These are phyloP conservation scores for Gymnarchus niloticus DNA, from an alignment of 2,113 vertebrate genomes.

Conservation along the genomic window DNA sequence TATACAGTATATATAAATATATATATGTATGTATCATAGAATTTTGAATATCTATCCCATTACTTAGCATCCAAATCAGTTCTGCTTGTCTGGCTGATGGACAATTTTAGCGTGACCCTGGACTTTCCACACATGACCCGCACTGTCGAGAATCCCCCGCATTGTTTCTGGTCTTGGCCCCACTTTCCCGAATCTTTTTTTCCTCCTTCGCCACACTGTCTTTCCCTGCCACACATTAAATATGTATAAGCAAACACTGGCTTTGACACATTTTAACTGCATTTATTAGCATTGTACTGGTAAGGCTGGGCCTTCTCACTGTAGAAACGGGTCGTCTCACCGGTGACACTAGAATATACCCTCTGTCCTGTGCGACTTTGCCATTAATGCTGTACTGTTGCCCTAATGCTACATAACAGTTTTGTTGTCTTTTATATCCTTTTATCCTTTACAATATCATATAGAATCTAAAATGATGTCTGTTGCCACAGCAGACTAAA, in stretches of 20 bases:
- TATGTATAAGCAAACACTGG: conserved; percentile 65
- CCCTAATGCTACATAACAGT: not conserved
- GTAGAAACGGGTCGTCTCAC: conserved; percentile 56
- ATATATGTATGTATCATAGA: no score
- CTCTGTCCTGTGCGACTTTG: not conserved
- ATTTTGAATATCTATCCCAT: conserved; percentile 91
- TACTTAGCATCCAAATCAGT: conserved; percentile 99
- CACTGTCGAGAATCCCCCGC: conserved; percentile 90
- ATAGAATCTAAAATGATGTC: not conserved
- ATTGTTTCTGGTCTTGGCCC: conserved; percentile 91
- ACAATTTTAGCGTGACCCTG: conserved; percentile 92
- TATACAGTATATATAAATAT: conserved; percentile 75
- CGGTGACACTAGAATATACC: conserved; percentile 47
- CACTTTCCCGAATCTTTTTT: conserved; percentile 52
- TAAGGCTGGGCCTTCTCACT: conserved; percentile 63
- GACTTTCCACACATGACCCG: conserved; percentile 92
- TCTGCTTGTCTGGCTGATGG: conserved; percentile 99
- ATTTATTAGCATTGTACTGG: conserved; percentile 67
- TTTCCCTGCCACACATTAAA: conserved; percentile 67
- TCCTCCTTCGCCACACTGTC: conserved; percentile 65
- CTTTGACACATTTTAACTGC: conserved; percentile 68
- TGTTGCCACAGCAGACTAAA: not conserved
- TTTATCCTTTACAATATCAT: not conserved
- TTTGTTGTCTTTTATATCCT: not conserved
- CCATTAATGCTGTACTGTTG: not conserved